Conservation (phyloP, 2,113 vertebrate species). For the Prinia subflava region DNA sequence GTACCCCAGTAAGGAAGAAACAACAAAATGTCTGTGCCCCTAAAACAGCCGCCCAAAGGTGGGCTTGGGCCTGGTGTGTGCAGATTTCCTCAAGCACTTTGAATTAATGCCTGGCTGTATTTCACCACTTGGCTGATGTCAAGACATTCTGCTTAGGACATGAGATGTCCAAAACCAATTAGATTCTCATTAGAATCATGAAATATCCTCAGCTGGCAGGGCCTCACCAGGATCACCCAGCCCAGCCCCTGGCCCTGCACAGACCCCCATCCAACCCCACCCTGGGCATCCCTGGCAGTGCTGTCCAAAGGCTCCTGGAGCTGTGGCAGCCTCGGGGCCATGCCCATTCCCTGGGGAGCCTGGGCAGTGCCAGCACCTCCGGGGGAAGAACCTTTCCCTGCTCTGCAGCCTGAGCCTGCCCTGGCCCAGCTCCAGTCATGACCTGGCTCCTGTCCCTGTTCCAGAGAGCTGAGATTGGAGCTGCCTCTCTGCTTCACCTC, state of each 20-base stretch:
- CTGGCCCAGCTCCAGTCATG: neutral
- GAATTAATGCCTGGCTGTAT: neutral
- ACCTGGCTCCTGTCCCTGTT: neutral
- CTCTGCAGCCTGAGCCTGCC: neutral
- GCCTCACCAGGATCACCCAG: neutral
- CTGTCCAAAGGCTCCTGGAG: neutral
- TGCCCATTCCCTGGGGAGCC: neutral
- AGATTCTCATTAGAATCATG: neutral
- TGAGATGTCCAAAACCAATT: neutral
- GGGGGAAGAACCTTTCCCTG: neutral
- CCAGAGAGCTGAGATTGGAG: accelerated
- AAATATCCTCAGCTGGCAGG: neutral
- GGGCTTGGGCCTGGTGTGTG: too few species aligned
- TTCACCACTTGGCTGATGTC: neutral
- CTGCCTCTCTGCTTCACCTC: neutral
- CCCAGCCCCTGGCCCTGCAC: neutral
- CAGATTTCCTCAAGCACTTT: neutral
- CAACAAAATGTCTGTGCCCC: neutral
- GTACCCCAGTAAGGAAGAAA: neutral
- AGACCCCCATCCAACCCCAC: neutral
- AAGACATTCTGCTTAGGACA: neutral
- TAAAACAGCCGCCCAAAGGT: neutral
- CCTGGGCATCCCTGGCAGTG: neutral
- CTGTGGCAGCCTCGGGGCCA: neutral
- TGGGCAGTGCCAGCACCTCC: neutral